phyloP scores from a whole-genome alignment of 2,113 vertebrate genomes.

The Cariama cristata region DNA sequence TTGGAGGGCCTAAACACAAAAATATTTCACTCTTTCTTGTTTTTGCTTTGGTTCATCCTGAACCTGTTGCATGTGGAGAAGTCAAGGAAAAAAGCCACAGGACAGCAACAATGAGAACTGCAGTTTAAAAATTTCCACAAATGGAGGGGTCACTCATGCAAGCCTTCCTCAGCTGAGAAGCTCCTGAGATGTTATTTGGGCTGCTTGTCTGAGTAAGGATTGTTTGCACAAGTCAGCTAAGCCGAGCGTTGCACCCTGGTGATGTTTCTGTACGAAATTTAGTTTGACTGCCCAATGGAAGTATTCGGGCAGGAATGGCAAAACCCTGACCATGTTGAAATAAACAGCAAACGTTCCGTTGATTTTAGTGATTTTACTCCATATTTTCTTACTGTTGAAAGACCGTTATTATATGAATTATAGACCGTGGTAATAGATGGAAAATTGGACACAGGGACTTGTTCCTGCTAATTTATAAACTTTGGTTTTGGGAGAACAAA shows the following conservation, averaged over 20 bases:
- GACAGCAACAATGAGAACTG: background rate
- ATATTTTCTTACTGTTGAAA: background rate
- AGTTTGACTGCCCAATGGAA: background rate
- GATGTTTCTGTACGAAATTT: background rate
- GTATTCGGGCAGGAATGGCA: background rate
- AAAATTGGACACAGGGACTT: background rate
- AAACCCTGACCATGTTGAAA: background rate
- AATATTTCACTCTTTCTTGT: background rate
- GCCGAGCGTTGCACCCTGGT: rapidly evolving
- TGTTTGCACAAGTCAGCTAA: background rate
- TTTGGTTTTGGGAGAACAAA: background rate
- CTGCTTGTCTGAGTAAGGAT: background rate
- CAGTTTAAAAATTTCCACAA: background rate
- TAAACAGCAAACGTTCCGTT: background rate
- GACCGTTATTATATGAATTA: background rate
- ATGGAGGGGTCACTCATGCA: background rate
- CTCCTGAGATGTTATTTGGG: background rate
- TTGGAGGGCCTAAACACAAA: background rate
- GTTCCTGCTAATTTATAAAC: background rate
- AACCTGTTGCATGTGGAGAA: background rate
- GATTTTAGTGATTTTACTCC: background rate
- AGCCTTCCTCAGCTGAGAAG: background rate
- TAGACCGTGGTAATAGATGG: background rate
- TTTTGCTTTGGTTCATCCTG: background rate
- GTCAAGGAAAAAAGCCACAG: background rate